Evolutionary conservation across 2,797 vertebrate genomes (phyloP), one percentile per base, ranked within the genome.

Genomic region (Lindbergichthys nudifrons): DNA sequence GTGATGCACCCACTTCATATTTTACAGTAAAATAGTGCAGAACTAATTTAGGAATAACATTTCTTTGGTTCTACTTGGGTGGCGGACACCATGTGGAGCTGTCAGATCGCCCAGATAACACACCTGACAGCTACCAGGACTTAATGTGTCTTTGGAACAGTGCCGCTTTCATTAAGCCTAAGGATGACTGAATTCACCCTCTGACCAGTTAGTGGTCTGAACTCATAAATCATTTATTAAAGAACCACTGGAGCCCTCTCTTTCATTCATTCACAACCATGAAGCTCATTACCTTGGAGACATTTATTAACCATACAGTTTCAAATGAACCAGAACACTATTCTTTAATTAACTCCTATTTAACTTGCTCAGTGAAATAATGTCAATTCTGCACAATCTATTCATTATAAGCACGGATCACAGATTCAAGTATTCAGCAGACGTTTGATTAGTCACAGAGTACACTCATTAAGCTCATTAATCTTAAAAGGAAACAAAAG

Each of bases 221-320:
- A 50, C 36, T 52, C 18, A 76, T 77, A 46, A 77, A 80, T 87
- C 68, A 67, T 65, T 81, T 56, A 65, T 46, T 42, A 42, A 21
- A 30, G 32, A 57, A 11, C 26, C 3, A 26, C 61, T 15, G 13
- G 52, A 43, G 41, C 4, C n/a, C 51, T 78, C 51, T 59, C 52
- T 52, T 51, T 79, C 51, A 61, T 64, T 54, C 26, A 50, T 30
- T 70, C 32, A 23, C 21, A 36, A 2, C 23, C 23, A 26, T 26
- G 10, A 58, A 50, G 63, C 50, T 30, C 26, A 50, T 45, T 10
- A 30, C 60, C 11, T 11, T 32, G 4, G 30, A 72, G 10, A 1
- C 43, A 30, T 45, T 59, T 62, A 1, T 13, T 13, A 16, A 13
- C 57, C 52, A 43, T 2, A 39, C 32, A 13, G 7, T 46, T 21